Evolutionary conservation across 2,797 vertebrate genomes (phyloP).

Genomic region (Poeciliopsis presidionis): DNA sequence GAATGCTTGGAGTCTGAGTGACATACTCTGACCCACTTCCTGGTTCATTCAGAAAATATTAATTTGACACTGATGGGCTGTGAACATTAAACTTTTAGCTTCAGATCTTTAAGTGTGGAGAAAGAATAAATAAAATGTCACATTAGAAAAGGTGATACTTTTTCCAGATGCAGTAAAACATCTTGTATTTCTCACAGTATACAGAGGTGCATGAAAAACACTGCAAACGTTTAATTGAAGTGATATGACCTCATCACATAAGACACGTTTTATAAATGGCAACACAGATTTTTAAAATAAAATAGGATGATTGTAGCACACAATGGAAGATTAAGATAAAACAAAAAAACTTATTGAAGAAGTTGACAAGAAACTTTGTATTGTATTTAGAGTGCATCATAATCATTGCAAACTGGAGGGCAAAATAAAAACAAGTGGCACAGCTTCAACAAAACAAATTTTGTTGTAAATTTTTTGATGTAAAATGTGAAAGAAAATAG

Average conservation of each 20-base stretch:
- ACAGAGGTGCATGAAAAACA: background rate
- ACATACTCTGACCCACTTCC: background rate
- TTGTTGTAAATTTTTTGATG: background rate
- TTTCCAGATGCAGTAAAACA: background rate
- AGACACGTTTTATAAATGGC: background rate
- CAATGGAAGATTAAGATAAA: background rate
- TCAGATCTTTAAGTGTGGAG: background rate
- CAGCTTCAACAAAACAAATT: background rate
- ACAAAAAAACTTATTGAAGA: background rate
- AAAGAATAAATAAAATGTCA: background rate
- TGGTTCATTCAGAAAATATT: background rate
- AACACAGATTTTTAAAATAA: background rate
- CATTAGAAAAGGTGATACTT: background rate
- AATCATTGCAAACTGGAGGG: background rate
- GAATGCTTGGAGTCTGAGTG: background rate
- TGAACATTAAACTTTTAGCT: background rate
- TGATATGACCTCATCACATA: background rate
- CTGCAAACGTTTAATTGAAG: background rate
- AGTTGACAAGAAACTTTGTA: background rate
- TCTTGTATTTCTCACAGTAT: background rate
- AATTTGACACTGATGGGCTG: background rate
- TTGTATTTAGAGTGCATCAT: background rate
- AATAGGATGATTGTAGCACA: background rate
- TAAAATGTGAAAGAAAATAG: constrained; percentile 1
- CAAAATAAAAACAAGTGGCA: background rate